phyloP scores from a whole-genome alignment of 2,797 vertebrate genomes.

The Buceros bicornis region DNA sequence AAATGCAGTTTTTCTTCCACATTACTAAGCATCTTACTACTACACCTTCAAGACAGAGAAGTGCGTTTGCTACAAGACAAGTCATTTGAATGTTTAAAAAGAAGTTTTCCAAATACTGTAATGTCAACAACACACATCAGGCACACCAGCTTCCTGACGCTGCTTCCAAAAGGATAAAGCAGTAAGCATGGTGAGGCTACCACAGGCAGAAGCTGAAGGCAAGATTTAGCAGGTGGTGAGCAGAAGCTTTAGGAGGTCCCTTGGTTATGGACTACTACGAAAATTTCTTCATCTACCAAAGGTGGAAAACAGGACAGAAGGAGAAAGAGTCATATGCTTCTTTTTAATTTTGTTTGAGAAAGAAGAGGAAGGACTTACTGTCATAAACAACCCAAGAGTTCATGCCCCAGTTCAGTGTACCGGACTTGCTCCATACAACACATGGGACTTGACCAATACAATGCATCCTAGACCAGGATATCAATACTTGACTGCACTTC shows the following conservation, averaged over 20 bases:
- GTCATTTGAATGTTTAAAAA: neutral
- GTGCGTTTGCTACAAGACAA: neutral
- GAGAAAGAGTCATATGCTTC: neutral
- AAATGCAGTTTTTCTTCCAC: neutral
- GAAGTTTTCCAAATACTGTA: neutral
- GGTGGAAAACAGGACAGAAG: neutral
- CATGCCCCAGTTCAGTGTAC: neutral
- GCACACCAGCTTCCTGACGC: neutral
- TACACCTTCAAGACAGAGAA: neutral
- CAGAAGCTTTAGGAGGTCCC: neutral
- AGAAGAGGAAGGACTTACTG: neutral
- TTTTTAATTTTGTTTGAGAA: neutral
- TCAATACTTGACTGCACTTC: neutral
- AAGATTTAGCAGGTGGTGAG: neutral
- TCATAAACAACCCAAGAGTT: neutral
- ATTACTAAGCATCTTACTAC: neutral
- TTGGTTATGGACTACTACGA: neutral
- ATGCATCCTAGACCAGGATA: neutral
- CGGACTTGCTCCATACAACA: neutral
- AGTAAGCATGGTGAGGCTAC: neutral
- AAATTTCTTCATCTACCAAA: neutral
- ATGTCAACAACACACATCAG: neutral
- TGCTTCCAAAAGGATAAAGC: neutral
- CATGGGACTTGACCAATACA: neutral
- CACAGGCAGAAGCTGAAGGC: neutral